A percentile compares a stretch with the other conserved stretches of the same genome.
Evolutionary conservation across 2,888 invertebrate genomes (phyloP).

Genomic region (Zaprionus bogoriensis): DNA sequence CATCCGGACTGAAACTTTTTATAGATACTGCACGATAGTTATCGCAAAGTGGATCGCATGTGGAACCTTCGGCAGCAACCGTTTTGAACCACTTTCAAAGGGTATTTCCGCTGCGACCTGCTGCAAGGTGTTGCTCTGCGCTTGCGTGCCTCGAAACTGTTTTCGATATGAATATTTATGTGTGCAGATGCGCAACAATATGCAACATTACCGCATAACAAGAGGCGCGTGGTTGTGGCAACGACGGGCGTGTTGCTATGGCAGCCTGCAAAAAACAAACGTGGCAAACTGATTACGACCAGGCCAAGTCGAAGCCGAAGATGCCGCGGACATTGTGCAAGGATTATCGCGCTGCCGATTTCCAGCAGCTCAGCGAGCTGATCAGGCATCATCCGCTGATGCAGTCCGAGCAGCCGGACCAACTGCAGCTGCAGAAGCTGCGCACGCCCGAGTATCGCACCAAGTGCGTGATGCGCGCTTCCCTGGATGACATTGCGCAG

Average conservation of each 20-base stretch:
- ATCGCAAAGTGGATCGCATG: not conserved
- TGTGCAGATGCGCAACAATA: constrained; percentile 53
- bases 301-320: not conserved
- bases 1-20: no score
- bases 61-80: not conserved
- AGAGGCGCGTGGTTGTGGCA: constrained; percentile 49
- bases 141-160: constrained; percentile 55
- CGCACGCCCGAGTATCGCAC: constrained; percentile 63
- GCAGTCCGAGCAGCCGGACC: constrained; percentile 27
- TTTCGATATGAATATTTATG: constrained; percentile 58
- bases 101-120: constrained; percentile 2
- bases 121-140: constrained; percentile 21
- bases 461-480: constrained; percentile 70
- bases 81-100: not conserved
- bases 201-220: constrained; percentile 33
- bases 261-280: constrained; percentile 10
- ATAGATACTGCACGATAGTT: not conserved
- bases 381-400: constrained; percentile 63
- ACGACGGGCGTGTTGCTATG: constrained; percentile 55
- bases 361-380: constrained; percentile 53
- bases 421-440: constrained; percentile 43
- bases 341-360: constrained; percentile 62
- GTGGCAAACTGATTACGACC: not conserved
- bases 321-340: constrained; percentile 51
- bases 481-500: constrained; percentile 63